A percentile compares a stretch with the other conserved stretches of the same genome.
Evolutionary conservation across 2,113 vertebrate species (phyloP).

Genomic region (Pteropus alecto): DNA sequence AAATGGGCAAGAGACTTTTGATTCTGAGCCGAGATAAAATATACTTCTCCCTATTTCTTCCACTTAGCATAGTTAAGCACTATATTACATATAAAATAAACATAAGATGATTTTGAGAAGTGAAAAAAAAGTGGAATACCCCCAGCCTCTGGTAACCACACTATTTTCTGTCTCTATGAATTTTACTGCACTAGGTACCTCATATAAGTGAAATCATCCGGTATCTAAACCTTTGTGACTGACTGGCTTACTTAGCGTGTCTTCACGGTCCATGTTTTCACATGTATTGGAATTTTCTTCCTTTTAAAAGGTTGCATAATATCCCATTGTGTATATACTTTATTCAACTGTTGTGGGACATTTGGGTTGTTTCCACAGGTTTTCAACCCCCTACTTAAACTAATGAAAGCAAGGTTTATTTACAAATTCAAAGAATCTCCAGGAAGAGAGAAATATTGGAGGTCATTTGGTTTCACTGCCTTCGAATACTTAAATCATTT

Average conservation of each 20-base stretch:
- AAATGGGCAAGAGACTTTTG: background rate
- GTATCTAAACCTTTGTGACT: too few relatives aligned
- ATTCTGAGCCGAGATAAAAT: background rate
- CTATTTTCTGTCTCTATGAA: background rate
- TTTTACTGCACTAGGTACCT: background rate
- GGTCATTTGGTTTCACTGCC: background rate
- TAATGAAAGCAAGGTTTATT: background rate
- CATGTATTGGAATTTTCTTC: background rate
- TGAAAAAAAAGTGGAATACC: background rate
- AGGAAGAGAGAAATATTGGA: background rate
- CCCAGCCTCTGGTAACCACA: background rate
- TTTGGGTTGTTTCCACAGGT: background rate
- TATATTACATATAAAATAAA: background rate
- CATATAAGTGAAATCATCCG: too few relatives aligned
- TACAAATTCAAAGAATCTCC: background rate
- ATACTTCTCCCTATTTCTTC: background rate
- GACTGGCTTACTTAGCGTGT: too few relatives aligned
- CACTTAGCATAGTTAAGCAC: background rate
- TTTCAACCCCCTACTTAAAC: background rate
- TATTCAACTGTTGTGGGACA: background rate
- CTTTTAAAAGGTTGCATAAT: background rate
- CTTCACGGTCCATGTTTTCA: too few relatives aligned
- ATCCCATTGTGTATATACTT: background rate
- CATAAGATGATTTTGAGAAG: background rate
- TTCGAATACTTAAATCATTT: background rate